Percentiles rank a stretch among this genome's conserved stretches.
Conservation (phyloP, 2,797 vertebrate genomes). For the Eutrigla gurnardus region DNA sequence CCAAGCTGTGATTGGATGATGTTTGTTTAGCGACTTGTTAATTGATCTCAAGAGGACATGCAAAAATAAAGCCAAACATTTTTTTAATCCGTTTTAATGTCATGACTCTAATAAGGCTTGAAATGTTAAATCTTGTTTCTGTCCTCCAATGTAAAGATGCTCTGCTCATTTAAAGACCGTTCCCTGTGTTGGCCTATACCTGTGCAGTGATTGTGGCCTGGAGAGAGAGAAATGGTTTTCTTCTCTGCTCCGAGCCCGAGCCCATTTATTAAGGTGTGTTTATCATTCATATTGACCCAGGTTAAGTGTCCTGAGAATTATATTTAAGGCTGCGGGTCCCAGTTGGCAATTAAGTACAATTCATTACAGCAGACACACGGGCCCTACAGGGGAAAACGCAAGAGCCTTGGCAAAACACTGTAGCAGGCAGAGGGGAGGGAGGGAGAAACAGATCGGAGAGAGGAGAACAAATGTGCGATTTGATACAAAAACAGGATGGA, state of each 20-base stretch:
- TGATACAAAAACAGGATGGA: constrained; percentile 36
- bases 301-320: constrained; percentile 85
- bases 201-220: constrained; percentile 35
- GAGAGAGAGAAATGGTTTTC: constrained; percentile 63
- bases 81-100: constrained; percentile 3
- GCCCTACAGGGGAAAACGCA: constrained; percentile 70
- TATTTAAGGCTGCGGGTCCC: constrained; percentile 80
- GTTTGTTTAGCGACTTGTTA: not conserved
- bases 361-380: constrained; percentile 81
- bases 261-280: constrained; percentile 80
- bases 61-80: not conserved
- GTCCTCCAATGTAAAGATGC: constrained; percentile 21
- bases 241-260: constrained; percentile 54
- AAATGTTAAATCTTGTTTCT: constrained; percentile 17
- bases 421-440: constrained; percentile 36
- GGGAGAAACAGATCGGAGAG: constrained; percentile 32
- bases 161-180: constrained; percentile 32
- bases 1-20: not conserved
- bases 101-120: constrained; percentile 1
- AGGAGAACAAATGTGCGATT: constrained; percentile 31
- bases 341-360: constrained; percentile 84
- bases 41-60: not conserved
- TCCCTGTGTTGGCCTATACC: constrained; percentile 29
- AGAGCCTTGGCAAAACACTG: constrained; percentile 60
- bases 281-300: constrained; percentile 81